phyloP scores from a whole-genome alignment of 92 coral and sea anemone genomes.

The Pocillopora meandrina region DNA sequence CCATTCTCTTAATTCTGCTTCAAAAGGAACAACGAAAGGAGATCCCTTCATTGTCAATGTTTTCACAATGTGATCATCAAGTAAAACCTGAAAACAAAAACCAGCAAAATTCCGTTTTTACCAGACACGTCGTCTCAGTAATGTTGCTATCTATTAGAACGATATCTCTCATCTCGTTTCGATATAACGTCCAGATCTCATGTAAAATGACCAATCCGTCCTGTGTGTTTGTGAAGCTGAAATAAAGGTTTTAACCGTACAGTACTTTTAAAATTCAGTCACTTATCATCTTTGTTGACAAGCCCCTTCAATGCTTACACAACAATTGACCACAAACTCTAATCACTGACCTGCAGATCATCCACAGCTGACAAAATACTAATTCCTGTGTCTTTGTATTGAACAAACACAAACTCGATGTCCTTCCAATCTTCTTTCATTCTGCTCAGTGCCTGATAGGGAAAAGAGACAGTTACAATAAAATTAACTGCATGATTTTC shows the following conservation, averaged over 20 bases:
- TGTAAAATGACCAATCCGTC: too few relatives aligned
- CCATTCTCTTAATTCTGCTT: conserved; percentile 89
- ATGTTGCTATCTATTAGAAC: too few relatives aligned
- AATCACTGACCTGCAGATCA: conserved; percentile 78
- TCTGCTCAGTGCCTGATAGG: conserved; percentile 75
- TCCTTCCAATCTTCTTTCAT: conserved; percentile 91
- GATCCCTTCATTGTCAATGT: conserved; percentile 99
- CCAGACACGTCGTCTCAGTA: too few relatives aligned
- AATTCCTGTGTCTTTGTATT: conserved; percentile 92
- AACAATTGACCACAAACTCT: background rate
- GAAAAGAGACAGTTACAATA: background rate
- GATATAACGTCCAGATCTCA: too few relatives aligned
- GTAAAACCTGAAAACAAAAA: conserved; percentile 65
- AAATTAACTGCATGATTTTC: too few relatives aligned
- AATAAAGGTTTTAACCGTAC: too few relatives aligned
- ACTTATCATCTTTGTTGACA: background rate
- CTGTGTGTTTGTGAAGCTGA: too few relatives aligned
- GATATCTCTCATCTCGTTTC: too few relatives aligned
- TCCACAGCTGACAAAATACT: conserved; percentile 97
- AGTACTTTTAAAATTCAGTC: too few relatives aligned
- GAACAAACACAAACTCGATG: conserved; percentile 88
- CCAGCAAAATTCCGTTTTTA: background rate
- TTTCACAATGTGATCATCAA: conserved; percentile 97
- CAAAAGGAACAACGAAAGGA: conserved; percentile 97
- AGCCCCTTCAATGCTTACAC: background rate